A percentile compares a stretch with the other conserved stretches of the same genome.
Conservation (phyloP, 1,140 invertebrate species). For the Drosophila lini region DNA sequence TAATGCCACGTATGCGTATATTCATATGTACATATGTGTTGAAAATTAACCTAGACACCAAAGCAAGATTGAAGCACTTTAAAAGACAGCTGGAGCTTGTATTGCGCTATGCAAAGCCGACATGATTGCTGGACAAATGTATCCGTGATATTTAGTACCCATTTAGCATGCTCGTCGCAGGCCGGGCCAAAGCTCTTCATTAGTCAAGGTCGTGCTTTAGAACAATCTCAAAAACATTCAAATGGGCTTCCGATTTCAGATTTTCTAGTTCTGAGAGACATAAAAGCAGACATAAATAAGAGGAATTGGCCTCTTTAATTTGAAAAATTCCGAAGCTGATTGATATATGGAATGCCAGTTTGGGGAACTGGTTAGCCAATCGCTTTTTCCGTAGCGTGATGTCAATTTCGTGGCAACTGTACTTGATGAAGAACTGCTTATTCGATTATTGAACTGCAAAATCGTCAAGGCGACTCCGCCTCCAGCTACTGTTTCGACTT, state of each 20-base stretch:
- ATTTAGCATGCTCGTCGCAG: slow-evolving; percentile 11
- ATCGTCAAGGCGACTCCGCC: slow-evolving; percentile 29
- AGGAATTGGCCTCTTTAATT: slow-evolving; percentile 40
- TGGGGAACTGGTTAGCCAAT: slow-evolving; percentile 45
- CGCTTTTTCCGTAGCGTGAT: slow-evolving; percentile 40
- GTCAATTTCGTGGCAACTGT: slow-evolving; percentile 38
- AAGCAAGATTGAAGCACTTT: slow-evolving; percentile 24
- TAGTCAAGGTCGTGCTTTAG: slow-evolving; percentile 56
- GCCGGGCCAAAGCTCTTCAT: slow-evolving; percentile 30
- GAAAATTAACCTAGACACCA: neutral
- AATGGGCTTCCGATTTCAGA: slow-evolving; percentile 36
- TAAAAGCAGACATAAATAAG: slow-evolving; percentile 67
- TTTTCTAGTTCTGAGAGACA: slow-evolving; percentile 25
- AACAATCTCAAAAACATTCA: slow-evolving; percentile 26
- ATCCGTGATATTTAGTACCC: slow-evolving; percentile 28
- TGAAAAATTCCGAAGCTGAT: slow-evolving; percentile 42
- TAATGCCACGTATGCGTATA: neutral
- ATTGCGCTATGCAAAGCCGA: slow-evolving; percentile 2
- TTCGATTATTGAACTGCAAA: slow-evolving; percentile 28
- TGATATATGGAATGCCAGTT: slow-evolving; percentile 51
- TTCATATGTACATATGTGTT: too few relatives aligned
- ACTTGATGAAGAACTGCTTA: slow-evolving; percentile 38
- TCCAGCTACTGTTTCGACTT: slow-evolving; percentile 52
- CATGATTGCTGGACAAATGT: slow-evolving; percentile 17
- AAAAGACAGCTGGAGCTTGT: slow-evolving; percentile 11